These are phyloP conservation scores for Pseudomyrmex flavicornis DNA, from an alignment of 1,140 invertebrate genomes.

Conservation along the genomic window DNA sequence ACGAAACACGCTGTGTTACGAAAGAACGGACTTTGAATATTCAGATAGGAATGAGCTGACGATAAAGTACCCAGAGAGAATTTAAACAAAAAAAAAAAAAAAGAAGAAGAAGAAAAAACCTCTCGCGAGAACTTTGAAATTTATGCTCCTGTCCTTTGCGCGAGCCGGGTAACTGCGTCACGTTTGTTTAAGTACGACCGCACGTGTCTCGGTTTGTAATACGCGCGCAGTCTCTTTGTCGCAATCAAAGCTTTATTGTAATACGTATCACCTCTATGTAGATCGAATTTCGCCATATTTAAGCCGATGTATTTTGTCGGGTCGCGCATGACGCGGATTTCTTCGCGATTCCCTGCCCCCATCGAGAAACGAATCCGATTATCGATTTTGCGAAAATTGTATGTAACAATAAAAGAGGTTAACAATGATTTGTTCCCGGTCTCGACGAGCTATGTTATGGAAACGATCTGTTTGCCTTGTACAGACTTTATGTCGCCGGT, in stretches of 20 bases:
- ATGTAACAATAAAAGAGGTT: constrained; percentile 18
- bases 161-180: not conserved
- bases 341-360: not conserved
- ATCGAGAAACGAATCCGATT: not conserved
- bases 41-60: not conserved
- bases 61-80: not conserved
- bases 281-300: constrained; percentile 19
- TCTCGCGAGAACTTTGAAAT: constrained; percentile 9
- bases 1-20: not conserved
- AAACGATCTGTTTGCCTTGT: constrained; percentile 20
- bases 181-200: constrained; percentile 21
- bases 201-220: constrained; percentile 17
- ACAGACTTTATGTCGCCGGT: constrained; percentile 14
- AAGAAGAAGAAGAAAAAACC: not conserved
- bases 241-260: constrained; percentile 1
- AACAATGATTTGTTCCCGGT: not conserved
- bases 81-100: constrained; percentile 7
- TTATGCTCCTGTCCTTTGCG: not conserved
- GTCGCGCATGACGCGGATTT: constrained; percentile 39
- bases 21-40: constrained; percentile 1
- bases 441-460: not conserved
- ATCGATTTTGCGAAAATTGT: constrained; percentile 36
- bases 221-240: not conserved
- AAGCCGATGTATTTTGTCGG: constrained; percentile 9
- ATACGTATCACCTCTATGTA: constrained; percentile 47